Base-by-base conservation (phyloP, 2,888 invertebrate species). In the Carpatolechia fugitivella region DNA sequence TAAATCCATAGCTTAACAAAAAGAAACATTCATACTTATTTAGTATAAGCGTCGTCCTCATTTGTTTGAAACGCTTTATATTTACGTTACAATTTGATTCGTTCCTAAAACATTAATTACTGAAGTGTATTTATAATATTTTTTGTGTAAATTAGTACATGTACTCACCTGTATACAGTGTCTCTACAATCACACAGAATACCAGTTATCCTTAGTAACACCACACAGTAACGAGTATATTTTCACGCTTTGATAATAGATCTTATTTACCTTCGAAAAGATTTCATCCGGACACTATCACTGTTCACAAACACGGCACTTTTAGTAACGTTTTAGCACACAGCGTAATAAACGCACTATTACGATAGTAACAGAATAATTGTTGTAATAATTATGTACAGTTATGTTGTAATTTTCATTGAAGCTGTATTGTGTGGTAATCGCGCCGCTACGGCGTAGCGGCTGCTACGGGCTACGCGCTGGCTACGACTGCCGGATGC, bases 401-500 rank as follows among this genome's bases (percentile, higher is more conserved):
- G 49, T 47, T 46, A 46, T n/a, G 24, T 16, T 35, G 48, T 52
- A 38, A 35, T 48, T 48, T 48, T 54, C 48, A 52, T 40, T 55
- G 35, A 60, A 44, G 52, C 24, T 44, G 24, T 44, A 24, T 24
- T 44, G n/a, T 41, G 41, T 52, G 48, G 52, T 48, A 58, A 7
- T 16, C 16, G 55, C 41, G 58, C 52, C 51, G 58, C 66, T 61
- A 61, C 74, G 69, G 56, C 82, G 85, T 83, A 84, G 85, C 86
- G 85, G 64, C 73, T 70, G 78, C 80, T 79, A 78, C 79, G 82
- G 66, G 72, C 83, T 79, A 83, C 85, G 85, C 76, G 80, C 75
- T 73, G 65, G 75, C 78, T 80, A 77, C 78, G 80, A 89, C 88
- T 89, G 86, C 77, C 85, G 86, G 77, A 79, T 78, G 66, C 73